Conservation (phyloP, 2,113 vertebrate species). For the Perca flavescens region DNA sequence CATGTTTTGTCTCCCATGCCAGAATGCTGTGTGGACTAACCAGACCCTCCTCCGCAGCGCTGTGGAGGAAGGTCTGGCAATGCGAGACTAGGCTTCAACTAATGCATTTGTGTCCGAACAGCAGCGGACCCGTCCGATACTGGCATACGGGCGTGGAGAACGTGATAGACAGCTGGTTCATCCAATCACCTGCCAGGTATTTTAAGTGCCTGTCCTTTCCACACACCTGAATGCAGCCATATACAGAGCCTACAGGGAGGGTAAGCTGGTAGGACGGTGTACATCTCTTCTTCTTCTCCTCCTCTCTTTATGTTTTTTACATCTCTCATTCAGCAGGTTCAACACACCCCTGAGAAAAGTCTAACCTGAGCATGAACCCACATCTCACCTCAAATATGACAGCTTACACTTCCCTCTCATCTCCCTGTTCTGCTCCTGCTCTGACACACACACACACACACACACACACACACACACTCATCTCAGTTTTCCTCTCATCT, state of each 20-base stretch:
- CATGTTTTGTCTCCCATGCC: too few species aligned
- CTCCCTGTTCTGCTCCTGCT: slow-evolving; percentile 57
- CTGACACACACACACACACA: slow-evolving; percentile 46
- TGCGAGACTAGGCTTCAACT: too few species aligned
- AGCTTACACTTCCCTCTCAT: slow-evolving; percentile 77
- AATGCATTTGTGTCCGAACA: too few species aligned
- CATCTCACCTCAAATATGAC: slow-evolving; percentile 80
- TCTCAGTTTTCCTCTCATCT: slow-evolving; percentile 40
- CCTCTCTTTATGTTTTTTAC: slow-evolving; percentile 58
- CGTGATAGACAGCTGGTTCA: too few species aligned
- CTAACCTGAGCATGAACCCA: slow-evolving; percentile 80
- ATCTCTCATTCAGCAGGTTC: slow-evolving; percentile 72
- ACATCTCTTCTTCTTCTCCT: slow-evolving; percentile 62
- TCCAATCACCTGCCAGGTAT: too few species aligned
- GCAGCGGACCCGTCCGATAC: too few species aligned
- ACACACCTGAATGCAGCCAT: too few species aligned
- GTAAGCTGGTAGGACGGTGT: slow-evolving; percentile 45
- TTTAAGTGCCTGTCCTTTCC: too few species aligned
- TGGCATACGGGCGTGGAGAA: too few species aligned
- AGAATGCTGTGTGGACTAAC: too few species aligned
- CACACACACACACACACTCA: slow-evolving; percentile 34
- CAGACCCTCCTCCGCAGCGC: too few species aligned
- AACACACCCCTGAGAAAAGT: slow-evolving; percentile 79
- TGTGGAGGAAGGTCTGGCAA: too few species aligned
- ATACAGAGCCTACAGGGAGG: slow-evolving; percentile 12